These are phyloP conservation scores for Boleophthalmus pectinirostris DNA, from an alignment of 2,113 vertebrate species.

Conservation along the genomic window DNA sequence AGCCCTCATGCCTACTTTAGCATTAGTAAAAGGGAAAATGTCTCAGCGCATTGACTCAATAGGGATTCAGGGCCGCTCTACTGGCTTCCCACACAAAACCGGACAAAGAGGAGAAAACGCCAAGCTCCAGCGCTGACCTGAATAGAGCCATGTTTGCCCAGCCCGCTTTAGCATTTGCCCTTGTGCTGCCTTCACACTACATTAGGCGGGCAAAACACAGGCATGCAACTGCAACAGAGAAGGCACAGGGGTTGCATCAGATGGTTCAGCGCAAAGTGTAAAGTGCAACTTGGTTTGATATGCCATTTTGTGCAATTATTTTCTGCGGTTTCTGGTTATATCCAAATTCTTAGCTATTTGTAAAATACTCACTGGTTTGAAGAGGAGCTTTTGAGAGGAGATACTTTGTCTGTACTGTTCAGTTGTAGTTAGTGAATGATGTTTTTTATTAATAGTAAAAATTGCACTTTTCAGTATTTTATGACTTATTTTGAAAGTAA, in stretches of 20 bases:
- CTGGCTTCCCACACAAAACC: constrained; percentile 69
- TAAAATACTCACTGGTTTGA: not conserved
- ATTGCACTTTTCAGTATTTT: no score
- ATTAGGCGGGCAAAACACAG: constrained; percentile 46
- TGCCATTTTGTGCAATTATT: not conserved
- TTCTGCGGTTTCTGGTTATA: not conserved
- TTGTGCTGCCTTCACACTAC: constrained; percentile 53
- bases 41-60: constrained; percentile 67
- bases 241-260: constrained; percentile 37
- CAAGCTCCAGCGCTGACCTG: constrained; percentile 48
- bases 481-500: no score
- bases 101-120: constrained; percentile 46
- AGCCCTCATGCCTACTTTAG: constrained; percentile 78
- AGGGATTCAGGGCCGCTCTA: constrained; percentile 55
- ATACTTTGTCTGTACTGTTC: no score
- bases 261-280: constrained; percentile 21
- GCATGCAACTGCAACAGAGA: constrained; percentile 41
- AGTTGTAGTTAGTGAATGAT: no score
- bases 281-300: not conserved
- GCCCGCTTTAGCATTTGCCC: constrained; percentile 48
- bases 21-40: constrained; percentile 70
- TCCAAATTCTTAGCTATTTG: not conserved
- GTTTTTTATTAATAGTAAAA: no score
- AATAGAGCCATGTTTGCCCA: constrained; percentile 52
- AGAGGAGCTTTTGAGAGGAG: not conserved